These are phyloP conservation scores for Pterocles burchelli DNA, from an alignment of 2,113 vertebrate species.

Conservation along the genomic window DNA sequence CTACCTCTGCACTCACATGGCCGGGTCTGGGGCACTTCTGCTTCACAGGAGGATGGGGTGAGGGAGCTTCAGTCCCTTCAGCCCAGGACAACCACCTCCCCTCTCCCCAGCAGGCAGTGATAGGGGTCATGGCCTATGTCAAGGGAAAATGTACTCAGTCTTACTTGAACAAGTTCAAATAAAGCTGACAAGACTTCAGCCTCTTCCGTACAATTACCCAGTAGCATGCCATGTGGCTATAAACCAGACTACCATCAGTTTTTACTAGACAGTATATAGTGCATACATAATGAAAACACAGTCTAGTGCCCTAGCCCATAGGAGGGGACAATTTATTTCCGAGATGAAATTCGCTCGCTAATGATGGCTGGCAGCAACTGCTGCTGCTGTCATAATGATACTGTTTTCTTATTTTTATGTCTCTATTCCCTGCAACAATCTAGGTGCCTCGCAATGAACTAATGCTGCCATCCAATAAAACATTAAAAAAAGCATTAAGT, in stretches of 20 bases:
- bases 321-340: neutral
- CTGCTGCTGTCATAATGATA: conserved; percentile 11
- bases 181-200: neutral
- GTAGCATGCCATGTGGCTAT: neutral
- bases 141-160: neutral
- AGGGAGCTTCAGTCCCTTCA: neutral
- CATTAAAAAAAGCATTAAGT: neutral
- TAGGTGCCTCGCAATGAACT: neutral
- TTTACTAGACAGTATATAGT: neutral
- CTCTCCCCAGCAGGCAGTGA: neutral
- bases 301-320: neutral
- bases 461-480: neutral
- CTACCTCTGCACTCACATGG: neutral
- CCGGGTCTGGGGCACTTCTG: accelerated
- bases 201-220: neutral
- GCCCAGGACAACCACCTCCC: neutral
- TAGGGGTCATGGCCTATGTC: neutral
- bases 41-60: neutral
- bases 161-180: neutral
- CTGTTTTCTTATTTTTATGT: conserved; percentile 24
- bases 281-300: neutral
- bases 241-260: neutral
- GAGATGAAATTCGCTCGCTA: neutral
- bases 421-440: neutral
- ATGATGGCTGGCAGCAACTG: conserved; percentile 17